Conservation (phyloP, 2,888 invertebrate genomes). For the Artemia sp. region DNA sequence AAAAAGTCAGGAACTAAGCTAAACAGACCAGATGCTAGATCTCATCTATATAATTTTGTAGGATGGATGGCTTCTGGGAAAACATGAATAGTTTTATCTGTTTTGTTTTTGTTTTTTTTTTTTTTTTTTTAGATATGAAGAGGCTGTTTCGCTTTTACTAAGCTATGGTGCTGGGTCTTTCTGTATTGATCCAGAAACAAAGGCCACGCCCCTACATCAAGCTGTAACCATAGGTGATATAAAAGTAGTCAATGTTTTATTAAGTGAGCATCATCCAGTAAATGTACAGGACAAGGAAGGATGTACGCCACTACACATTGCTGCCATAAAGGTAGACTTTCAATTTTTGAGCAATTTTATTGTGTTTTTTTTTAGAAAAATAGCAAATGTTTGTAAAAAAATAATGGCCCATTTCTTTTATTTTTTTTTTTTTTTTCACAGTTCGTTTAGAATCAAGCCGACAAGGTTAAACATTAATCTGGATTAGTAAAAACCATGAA, state of each 20-base stretch:
- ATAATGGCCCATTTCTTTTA: too few species aligned
- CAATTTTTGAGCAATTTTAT: neutral
- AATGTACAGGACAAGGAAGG: conserved; percentile 35
- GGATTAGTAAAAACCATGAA: too few species aligned
- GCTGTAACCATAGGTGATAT: conserved; percentile 37
- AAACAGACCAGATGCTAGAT: too few species aligned
- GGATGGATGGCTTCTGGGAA: too few species aligned
- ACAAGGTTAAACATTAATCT: too few species aligned
- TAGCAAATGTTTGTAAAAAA: too few species aligned
- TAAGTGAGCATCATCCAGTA: conserved; percentile 35
- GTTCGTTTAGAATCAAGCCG: too few species aligned
- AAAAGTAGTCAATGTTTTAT: conserved; percentile 35
- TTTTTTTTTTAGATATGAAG: conserved; percentile 19
- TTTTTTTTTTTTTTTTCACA: too few species aligned
- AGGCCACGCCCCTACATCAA: conserved; percentile 38
- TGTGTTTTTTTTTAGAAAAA: too few species aligned
- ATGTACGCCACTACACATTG: conserved; percentile 39
- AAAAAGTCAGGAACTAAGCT: too few species aligned
- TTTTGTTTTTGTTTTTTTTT: neutral
- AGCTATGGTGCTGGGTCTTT: conserved; percentile 17
- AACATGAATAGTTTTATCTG: too few species aligned
- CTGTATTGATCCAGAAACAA: conserved; percentile 20
- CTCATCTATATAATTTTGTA: too few species aligned
- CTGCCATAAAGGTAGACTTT: conserved; percentile 27
- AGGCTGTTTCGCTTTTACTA: conserved; percentile 19